These are phyloP conservation scores for Ispidina lecontei DNA, from an alignment of 2,797 vertebrate species.

Conservation along the genomic window DNA sequence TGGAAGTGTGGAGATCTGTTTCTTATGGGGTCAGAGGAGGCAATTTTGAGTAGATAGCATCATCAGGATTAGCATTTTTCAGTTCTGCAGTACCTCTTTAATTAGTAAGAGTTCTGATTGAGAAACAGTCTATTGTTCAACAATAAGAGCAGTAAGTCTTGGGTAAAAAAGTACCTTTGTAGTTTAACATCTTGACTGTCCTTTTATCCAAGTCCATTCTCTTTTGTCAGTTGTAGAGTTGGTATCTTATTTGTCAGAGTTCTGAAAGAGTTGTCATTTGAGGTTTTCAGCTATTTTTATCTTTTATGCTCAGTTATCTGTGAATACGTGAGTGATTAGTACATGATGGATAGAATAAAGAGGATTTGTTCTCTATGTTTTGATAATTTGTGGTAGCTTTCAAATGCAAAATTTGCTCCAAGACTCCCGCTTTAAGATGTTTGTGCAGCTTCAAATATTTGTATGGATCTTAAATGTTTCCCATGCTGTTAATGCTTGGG, in stretches of 20 bases:
- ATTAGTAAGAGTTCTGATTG: not conserved
- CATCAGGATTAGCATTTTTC: not conserved
- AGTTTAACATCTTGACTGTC: not conserved
- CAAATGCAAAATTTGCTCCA: not conserved
- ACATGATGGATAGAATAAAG: not conserved
- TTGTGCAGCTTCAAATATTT: not conserved
- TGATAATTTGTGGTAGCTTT: not conserved
- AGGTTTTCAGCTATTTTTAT: not conserved
- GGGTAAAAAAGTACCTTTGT: not conserved
- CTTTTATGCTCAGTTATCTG: not conserved
- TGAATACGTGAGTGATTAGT: not conserved
- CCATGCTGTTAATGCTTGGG: not conserved
- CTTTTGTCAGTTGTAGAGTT: not conserved
- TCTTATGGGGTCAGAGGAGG: not conserved
- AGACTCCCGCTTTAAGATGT: not conserved
- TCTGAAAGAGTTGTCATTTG: not conserved
- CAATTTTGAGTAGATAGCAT: not conserved
- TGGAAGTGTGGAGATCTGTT: not conserved
- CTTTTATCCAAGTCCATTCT: not conserved
- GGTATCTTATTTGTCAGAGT: not conserved
- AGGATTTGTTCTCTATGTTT: not conserved
- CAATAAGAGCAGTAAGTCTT: not conserved
- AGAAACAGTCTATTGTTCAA: not conserved
- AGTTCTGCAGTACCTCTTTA: not conserved
- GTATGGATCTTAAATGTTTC: not conserved